Percentiles rank a stretch among this genome's conserved stretches.
Conservation (phyloP, 2,797 vertebrate genomes). For the Myiotriccus ornatus region DNA sequence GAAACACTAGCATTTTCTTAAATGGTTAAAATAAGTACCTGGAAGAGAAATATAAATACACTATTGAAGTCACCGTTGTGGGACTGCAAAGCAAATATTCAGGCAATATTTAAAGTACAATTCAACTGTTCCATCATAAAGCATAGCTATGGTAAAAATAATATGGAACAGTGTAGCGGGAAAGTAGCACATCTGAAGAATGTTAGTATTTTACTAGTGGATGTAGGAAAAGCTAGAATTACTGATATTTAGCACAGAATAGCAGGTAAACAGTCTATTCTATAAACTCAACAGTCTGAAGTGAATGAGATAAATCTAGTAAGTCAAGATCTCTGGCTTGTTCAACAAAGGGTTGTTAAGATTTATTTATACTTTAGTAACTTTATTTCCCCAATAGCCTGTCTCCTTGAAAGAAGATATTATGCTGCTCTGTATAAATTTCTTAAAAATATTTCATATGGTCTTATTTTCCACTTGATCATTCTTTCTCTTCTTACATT, state of each 20-base stretch:
- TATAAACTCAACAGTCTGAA: neutral
- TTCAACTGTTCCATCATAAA: neutral
- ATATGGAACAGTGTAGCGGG: accelerated
- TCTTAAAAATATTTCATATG: neutral
- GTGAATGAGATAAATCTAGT: neutral
- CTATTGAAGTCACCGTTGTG: neutral
- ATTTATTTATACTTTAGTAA: neutral
- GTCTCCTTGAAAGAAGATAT: neutral
- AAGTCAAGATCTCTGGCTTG: neutral
- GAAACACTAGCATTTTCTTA: neutral
- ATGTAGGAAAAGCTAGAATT: neutral
- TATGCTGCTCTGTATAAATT: neutral
- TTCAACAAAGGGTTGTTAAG: neutral
- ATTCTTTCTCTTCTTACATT: neutral
- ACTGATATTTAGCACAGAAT: neutral
- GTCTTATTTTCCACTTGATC: neutral
- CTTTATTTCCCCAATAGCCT: neutral
- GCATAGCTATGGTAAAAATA: neutral
- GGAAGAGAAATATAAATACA: neutral
- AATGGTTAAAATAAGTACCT: neutral
- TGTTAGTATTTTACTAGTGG: neutral
- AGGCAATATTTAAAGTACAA: neutral
- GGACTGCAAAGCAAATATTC: neutral
- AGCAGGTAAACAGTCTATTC: neutral
- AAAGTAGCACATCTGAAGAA: neutral